These are phyloP conservation scores for Lepus europaeus DNA, from an alignment of 2,113 vertebrate species.

Conservation along the genomic window DNA sequence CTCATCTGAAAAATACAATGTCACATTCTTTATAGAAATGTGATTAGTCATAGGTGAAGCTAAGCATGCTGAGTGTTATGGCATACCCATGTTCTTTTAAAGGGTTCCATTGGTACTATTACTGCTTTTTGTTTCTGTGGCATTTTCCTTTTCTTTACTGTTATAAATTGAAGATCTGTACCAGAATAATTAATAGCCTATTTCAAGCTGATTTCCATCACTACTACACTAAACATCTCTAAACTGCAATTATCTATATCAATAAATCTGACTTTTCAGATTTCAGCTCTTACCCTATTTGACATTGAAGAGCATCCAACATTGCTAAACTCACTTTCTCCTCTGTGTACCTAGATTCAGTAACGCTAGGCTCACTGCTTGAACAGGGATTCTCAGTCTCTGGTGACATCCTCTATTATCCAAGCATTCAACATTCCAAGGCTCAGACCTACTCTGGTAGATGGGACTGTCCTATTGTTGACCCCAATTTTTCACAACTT, in stretches of 20 bases:
- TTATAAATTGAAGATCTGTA: not conserved
- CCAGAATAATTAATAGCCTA: not conserved
- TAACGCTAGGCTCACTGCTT: not conserved
- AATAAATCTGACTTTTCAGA: too few species aligned
- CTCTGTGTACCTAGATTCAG: not conserved
- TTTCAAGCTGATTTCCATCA: not conserved
- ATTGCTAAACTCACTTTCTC: not conserved
- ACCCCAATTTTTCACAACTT: not conserved
- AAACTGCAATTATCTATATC: not conserved
- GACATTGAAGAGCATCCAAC: not conserved
- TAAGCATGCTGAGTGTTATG: not conserved
- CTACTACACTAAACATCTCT: conserved; percentile 1
- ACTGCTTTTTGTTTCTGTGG: not conserved
- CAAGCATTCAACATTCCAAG: not conserved
- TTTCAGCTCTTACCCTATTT: not conserved
- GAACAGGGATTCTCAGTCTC: not conserved
- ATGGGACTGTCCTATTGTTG: not conserved
- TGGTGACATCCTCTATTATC: not conserved
- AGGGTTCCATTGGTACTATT: not conserved
- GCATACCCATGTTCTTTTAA: not conserved
- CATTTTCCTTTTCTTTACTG: not conserved
- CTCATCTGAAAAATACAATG: not conserved
- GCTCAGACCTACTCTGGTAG: not conserved
- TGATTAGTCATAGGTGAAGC: not conserved
- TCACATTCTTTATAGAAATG: not conserved